Evolutionary conservation across 2,888 invertebrate genomes (phyloP).

Genomic region (Dolichomitus sp.): DNA sequence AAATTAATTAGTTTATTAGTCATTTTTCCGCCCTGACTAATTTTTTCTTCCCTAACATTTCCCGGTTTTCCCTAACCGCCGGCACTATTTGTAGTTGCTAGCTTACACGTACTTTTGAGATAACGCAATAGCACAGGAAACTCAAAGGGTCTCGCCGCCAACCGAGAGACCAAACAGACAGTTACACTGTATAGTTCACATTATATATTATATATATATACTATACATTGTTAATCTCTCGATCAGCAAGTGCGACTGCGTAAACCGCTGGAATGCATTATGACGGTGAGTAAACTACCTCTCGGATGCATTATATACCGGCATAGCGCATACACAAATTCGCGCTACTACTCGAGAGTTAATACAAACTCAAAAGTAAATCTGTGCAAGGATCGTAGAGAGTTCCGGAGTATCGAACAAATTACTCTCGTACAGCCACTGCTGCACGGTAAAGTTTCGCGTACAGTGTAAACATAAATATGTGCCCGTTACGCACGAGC

Average conservation of each 20-base stretch:
- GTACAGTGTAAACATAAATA: slow-evolving; percentile 20
- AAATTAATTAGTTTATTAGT: too few relatives aligned
- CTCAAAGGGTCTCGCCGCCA: slow-evolving; percentile 24
- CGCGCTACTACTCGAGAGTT: background rate
- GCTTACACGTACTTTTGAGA: slow-evolving; percentile 22
- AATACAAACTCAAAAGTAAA: slow-evolving; percentile 25
- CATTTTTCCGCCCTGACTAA: too few relatives aligned
- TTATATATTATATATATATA: background rate
- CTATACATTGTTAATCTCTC: slow-evolving; percentile 6
- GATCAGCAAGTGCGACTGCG: background rate
- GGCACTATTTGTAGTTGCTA: too few relatives aligned
- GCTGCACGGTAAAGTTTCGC: background rate
- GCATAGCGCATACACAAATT: slow-evolving; percentile 19
- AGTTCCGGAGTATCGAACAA: slow-evolving; percentile 38
- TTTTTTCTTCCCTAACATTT: too few relatives aligned
- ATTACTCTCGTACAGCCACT: slow-evolving; percentile 13
- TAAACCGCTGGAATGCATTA: slow-evolving; percentile 9
- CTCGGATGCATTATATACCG: slow-evolving; percentile 5
- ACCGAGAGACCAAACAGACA: background rate
- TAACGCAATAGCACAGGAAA: slow-evolving; percentile 1
- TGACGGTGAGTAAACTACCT: slow-evolving; percentile 25
- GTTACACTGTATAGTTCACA: background rate
- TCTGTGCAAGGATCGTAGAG: slow-evolving; percentile 9
- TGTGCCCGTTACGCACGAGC: background rate
- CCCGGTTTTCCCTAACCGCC: too few relatives aligned